Percentiles rank a stretch among this genome's conserved stretches.
Conservation (phyloP, 1,140 invertebrate species). For the Zaprionus vittiger region DNA sequence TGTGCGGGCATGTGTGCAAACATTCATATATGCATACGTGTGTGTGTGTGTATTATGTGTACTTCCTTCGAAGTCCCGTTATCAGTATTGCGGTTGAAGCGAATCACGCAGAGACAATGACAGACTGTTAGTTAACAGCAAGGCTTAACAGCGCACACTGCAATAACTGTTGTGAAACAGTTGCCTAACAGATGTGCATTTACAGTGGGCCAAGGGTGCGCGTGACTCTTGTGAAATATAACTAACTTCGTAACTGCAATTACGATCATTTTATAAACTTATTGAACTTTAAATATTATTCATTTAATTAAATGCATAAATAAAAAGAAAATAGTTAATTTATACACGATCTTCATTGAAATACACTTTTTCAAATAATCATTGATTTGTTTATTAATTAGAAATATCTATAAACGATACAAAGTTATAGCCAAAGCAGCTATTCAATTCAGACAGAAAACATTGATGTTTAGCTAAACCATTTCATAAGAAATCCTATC, state of each 20-base stretch:
- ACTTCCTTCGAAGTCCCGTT: slow-evolving; percentile 64
- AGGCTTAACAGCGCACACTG: slow-evolving; percentile 19
- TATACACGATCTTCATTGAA: too few relatives aligned
- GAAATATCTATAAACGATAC: too few relatives aligned
- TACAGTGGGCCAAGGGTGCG: neutral
- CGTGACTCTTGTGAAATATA: neutral
- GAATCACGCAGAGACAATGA: slow-evolving; percentile 28
- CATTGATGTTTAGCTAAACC: too few relatives aligned
- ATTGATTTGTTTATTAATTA: neutral
- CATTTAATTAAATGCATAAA: too few relatives aligned
- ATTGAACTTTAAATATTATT: neutral
- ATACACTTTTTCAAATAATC: neutral
- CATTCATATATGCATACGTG: slow-evolving; percentile 3
- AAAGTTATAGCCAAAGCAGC: too few relatives aligned
- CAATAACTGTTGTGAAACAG: slow-evolving; percentile 3
- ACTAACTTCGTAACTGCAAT: neutral
- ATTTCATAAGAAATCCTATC: neutral
- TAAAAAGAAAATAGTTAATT: neutral
- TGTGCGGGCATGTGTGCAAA: neutral
- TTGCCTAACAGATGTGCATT: slow-evolving; percentile 2
- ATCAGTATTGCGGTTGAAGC: slow-evolving; percentile 55
- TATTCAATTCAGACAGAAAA: too few relatives aligned
- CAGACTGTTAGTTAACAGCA: slow-evolving; percentile 34
- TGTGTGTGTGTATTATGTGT: slow-evolving; percentile 28
- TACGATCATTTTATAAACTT: neutral